These are phyloP conservation scores for Urocynchramus pylzowi DNA, from an alignment of 2,113 vertebrate species.

Conservation along the genomic window DNA sequence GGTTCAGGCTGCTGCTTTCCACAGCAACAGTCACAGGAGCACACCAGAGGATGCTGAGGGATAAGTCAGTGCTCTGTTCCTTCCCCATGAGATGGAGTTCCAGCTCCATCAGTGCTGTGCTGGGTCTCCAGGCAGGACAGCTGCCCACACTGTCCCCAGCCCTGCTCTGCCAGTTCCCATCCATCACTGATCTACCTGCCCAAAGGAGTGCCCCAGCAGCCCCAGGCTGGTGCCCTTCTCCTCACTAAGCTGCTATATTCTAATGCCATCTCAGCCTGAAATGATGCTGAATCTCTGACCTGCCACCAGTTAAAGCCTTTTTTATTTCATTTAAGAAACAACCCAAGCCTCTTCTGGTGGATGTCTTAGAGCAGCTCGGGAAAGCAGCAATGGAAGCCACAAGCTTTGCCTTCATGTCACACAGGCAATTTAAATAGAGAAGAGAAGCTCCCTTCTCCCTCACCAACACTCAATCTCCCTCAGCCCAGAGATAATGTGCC, in stretches of 20 bases:
- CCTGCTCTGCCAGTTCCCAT: neutral
- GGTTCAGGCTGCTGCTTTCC: fast-evolving
- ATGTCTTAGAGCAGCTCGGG: neutral
- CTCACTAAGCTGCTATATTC: neutral
- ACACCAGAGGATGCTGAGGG: neutral
- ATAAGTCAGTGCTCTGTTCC: neutral
- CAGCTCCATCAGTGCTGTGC: neutral
- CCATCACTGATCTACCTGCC: neutral
- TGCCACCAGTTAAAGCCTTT: neutral
- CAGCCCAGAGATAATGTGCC: neutral
- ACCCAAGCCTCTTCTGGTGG: neutral
- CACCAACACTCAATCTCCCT: neutral
- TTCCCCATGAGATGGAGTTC: neutral
- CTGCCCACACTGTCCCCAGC: neutral
- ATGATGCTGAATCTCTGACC: neutral
- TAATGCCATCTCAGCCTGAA: neutral
- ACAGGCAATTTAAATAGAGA: neutral
- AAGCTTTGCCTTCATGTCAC: neutral
- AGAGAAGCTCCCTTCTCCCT: neutral
- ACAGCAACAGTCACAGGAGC: neutral
- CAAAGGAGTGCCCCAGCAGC: neutral
- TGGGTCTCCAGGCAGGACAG: neutral
- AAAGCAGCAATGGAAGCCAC: neutral
- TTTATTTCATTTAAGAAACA: neutral
- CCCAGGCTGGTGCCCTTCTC: neutral